These are phyloP conservation scores for Lepus oiostolus DNA, from an alignment of 2,797 vertebrate genomes.

Conservation along the genomic window DNA sequence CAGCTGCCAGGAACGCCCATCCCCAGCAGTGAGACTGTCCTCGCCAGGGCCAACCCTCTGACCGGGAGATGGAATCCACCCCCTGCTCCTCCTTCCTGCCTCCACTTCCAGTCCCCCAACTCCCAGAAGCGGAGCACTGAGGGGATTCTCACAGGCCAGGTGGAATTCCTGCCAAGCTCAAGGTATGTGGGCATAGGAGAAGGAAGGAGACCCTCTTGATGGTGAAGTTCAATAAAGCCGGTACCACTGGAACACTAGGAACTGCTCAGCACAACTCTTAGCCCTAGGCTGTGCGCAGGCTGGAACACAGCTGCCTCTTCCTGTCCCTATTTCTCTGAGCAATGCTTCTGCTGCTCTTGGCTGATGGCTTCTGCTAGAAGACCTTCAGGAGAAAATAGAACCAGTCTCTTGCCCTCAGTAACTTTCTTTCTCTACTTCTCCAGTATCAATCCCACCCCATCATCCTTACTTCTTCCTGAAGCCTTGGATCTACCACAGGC, in stretches of 20 bases:
- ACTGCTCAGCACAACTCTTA: background rate
- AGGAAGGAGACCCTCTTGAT: background rate
- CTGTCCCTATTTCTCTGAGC: background rate
- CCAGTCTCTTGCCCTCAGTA: background rate
- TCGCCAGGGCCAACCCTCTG: background rate
- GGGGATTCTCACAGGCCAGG: too few relatives aligned
- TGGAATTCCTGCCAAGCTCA: background rate
- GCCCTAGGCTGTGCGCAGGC: background rate
- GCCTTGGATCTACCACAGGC: background rate
- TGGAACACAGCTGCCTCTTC: background rate
- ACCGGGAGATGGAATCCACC: background rate
- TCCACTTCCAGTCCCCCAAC: background rate
- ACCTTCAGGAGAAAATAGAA: background rate
- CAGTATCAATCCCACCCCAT: background rate
- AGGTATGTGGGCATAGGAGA: background rate
- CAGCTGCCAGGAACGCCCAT: conserved; percentile 82
- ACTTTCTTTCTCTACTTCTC: background rate
- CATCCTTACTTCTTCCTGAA: background rate
- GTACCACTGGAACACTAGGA: background rate
- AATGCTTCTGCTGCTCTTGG: background rate
- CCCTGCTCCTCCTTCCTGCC: too few relatives aligned
- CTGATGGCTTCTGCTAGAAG: background rate
- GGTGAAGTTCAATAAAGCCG: background rate
- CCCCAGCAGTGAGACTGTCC: conserved; percentile 45
- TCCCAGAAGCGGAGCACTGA: conserved; percentile 5